Evolutionary conservation across 2,888 invertebrate species (phyloP).

Genomic region (Sthenelais limicola): DNA sequence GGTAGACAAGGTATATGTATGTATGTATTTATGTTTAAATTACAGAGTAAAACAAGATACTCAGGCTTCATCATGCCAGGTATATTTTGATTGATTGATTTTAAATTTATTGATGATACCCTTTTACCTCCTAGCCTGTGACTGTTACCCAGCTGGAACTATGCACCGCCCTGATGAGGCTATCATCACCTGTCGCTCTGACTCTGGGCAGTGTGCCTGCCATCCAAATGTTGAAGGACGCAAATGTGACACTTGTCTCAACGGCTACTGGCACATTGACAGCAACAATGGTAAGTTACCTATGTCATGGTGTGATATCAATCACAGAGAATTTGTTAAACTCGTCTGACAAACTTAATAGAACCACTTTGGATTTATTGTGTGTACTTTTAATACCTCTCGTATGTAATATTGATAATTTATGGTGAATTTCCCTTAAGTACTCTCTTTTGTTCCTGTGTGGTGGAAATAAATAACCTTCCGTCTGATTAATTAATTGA

Average conservation of each 20-base stretch:
- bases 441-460: neutral
- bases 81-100: too few species aligned
- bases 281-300: constrained; percentile 72
- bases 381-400: too few species aligned
- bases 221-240: constrained; percentile 66
- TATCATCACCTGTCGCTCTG: constrained; percentile 63
- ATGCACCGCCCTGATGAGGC: constrained; percentile 63
- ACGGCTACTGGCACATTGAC: constrained; percentile 77
- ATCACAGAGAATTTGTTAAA: too few species aligned
- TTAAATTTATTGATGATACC: too few species aligned
- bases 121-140: constrained; percentile 89
- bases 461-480: neutral
- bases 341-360: too few species aligned
- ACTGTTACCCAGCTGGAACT: constrained; percentile 86
- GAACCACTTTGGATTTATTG: too few species aligned
- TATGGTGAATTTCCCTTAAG: too few species aligned
- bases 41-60: too few species aligned
- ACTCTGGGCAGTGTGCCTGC: constrained; percentile 70
- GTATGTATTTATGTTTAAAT: too few species aligned
- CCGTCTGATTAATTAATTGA: neutral
- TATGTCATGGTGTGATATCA: constrained; percentile 1
- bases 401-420: too few species aligned
- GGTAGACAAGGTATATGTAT: too few species aligned
- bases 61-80: too few species aligned
- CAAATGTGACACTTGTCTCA: constrained; percentile 67